Evolutionary conservation across 2,113 vertebrate species (phyloP), one percentile per base, ranked within the genome.

Genomic region (Phrynosoma platyrhinos): DNA sequence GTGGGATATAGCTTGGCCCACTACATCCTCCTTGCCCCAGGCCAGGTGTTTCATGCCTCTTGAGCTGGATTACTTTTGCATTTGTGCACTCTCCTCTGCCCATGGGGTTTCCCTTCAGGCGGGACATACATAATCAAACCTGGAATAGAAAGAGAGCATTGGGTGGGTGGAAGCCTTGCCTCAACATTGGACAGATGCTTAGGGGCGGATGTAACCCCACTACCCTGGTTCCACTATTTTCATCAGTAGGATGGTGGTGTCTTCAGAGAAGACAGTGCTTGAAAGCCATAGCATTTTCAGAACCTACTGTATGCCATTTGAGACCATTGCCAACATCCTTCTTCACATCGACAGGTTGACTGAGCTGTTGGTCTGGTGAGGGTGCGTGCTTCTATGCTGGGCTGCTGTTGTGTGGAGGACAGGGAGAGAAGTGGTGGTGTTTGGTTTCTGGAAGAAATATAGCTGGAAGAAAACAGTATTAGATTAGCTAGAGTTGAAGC

Each of bases 401-500:
- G 74, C 64, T 53, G 21, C 10, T 5, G 23, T 64, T 21, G 68
- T 9, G 5, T 77, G 42, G 23, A 32, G 13, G 1, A 32, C 14
- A 3, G 30, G 42, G 42, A 23, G 5, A 25, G 64, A 9, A 52
- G 9, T 1, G 1, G 80, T 4, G 1, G 84, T 2, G 3, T 0
- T 27, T 5, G 77, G 76, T 21, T 5, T 47, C 84, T 84, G 90
- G 36, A 89, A 89, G 21, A 89, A 91, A 55, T 89, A 89, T 14
- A 87, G 32, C 85, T 87, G 71, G 47, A 87, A 81, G 40, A 87
- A 40, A n/a, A 81, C 4, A 74, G 62, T 2, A 79, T 79, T 58
- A 81, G 30, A 87, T 58, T 62, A 47, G 32, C 3, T 84, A 18
- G 32, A 83, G 64, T 12, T 32, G 71, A 69, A 79, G 40, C 32